These are phyloP conservation scores for Acanthosepion esculentum DNA, from an alignment of 2,888 invertebrate species.

Conservation along the genomic window DNA sequence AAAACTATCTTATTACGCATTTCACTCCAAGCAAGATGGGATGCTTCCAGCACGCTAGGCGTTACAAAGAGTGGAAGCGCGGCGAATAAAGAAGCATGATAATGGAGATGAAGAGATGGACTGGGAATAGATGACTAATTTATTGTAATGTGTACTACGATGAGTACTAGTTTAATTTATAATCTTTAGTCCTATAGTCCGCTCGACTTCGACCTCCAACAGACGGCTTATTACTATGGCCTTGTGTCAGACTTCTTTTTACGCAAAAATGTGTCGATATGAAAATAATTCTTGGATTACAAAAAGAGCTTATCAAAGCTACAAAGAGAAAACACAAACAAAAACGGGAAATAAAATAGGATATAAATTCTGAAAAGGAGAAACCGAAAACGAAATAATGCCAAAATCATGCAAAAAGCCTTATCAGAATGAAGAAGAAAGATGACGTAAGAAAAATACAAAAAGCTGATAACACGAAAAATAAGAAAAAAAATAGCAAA, in stretches of 20 bases:
- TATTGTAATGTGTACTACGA: too few relatives aligned
- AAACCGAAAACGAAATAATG: background rate
- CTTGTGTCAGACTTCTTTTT: background rate
- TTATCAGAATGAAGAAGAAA: background rate
- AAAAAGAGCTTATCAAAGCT: background rate
- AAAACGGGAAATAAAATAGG: background rate
- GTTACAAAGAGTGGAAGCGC: too few relatives aligned
- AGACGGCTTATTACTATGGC: too few relatives aligned
- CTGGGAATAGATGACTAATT: too few relatives aligned
- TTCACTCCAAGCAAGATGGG: too few relatives aligned
- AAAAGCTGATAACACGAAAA: background rate
- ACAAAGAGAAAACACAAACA: background rate
- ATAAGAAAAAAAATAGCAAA: background rate
- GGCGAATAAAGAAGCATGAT: too few relatives aligned
- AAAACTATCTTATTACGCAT: too few relatives aligned
- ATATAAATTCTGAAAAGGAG: background rate
- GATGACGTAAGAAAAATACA: background rate
- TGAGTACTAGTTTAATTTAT: too few relatives aligned
- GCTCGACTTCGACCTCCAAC: too few relatives aligned
- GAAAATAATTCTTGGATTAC: background rate
- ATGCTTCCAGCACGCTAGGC: too few relatives aligned
- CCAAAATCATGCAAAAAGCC: background rate
- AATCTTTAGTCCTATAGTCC: too few relatives aligned
- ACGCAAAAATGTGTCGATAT: background rate
- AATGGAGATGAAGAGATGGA: too few relatives aligned